Conservation (phyloP, 1,140 invertebrate species). For the Drosophila punjabiensis region DNA sequence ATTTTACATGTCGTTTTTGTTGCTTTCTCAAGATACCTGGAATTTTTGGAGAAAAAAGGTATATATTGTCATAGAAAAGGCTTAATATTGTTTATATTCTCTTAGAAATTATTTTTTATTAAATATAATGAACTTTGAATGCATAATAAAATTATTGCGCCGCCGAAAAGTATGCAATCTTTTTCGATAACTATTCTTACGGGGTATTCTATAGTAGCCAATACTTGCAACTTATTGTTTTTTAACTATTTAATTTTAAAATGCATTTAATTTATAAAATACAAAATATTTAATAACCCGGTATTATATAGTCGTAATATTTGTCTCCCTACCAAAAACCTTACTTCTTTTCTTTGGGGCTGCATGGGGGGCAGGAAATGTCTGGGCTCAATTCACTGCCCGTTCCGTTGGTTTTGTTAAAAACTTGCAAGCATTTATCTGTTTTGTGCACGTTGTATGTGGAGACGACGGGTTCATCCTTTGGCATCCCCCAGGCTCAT, state of each 20-base stretch:
- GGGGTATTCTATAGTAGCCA: not conserved
- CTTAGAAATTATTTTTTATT: not conserved
- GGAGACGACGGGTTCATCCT: constrained; percentile 16
- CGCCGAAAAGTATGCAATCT: not conserved
- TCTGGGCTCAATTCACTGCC: constrained; percentile 64
- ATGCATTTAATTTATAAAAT: not conserved
- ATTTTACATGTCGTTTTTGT: constrained; percentile 67
- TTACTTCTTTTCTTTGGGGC: constrained; percentile 5
- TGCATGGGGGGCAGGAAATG: constrained; percentile 15
- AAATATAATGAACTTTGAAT: too few relatives aligned
- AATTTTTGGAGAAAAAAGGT: not conserved
- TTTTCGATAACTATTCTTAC: not conserved
- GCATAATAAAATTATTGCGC: not conserved
- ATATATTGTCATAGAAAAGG: not conserved
- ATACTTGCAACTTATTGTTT: not conserved
- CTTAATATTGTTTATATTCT: not conserved
- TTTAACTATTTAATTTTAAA: not conserved
- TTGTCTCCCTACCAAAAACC: not conserved
- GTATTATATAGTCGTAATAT: not conserved
- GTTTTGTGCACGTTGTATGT: constrained; percentile 63
- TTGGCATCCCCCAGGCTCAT: constrained; percentile 13
- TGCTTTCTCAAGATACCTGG: not conserved
- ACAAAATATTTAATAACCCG: not conserved
- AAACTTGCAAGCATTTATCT: constrained; percentile 79
- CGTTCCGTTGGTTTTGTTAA: constrained; percentile 68